Evolutionary conservation across 2,888 invertebrate species (phyloP), one percentile per base, ranked within the genome.

Genomic region (Tolmerus cingulatus): DNA sequence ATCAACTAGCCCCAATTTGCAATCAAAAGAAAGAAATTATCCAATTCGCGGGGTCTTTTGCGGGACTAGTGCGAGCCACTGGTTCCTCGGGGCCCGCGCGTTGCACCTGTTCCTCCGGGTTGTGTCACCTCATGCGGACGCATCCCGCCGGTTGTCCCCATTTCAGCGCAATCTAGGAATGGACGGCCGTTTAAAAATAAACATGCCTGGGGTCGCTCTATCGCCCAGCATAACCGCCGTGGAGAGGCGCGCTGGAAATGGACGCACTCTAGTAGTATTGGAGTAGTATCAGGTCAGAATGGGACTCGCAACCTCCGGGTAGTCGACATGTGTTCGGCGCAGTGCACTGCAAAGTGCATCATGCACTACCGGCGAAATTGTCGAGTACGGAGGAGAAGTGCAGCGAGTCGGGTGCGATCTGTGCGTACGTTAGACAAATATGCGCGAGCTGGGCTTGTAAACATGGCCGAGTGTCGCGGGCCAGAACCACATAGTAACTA

Each of bases 111-210:
- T 82, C 19, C n/a, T 57, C 23, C 37, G 37, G 37, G 57, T 57
- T 46, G 34, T 82, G 82, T 30, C 66, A 57, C 57, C 37, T 30
- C 57, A 40, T 82, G 82, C 66, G 57, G 34, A 37, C 19, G 30
- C 57, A 55, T 82, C 57, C 57, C 57, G 57, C 34, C 57, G 79
- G 14, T 57, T 82, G 82, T n/a, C 82, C 82, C 19, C 82, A 66
- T 82, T 82, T 82, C 66, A 37, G 37, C 55, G 37, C 37, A 57
- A 51, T 57, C 82, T 82, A 82, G 55, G 57, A 55, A 23, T 66
- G 66, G 66, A 66, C 82, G 82, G 66, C 66, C 66, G 82, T 82
- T 57, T 66, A 82, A 37, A 82, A 82, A 66, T 82, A 82, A 66
- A 82, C 57, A 57, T 37, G 57, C 37, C 57, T 82, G 27, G 66